A percentile compares a stretch with the other conserved stretches of the same genome.
Evolutionary conservation across 2,888 invertebrate species (phyloP).

Genomic region (Oxyteleia sp.): DNA sequence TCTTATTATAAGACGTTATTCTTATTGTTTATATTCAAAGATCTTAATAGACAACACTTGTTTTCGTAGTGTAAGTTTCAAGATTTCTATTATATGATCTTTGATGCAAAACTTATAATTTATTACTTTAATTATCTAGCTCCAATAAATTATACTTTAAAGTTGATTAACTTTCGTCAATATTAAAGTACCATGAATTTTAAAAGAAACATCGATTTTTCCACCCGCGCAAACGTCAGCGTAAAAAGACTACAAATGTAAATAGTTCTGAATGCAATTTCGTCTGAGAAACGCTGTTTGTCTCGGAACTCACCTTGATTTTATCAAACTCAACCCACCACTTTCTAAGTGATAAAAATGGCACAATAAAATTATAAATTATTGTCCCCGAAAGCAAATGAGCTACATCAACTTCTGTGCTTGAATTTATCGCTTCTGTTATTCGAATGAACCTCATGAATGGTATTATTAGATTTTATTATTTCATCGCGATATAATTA

Average conservation of each 20-base stretch:
- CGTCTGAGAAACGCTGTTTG: neutral
- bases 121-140: too few species aligned
- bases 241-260: neutral
- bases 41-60: too few species aligned
- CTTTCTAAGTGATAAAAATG: constrained; percentile 6
- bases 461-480: neutral
- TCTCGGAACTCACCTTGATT: neutral
- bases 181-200: neutral
- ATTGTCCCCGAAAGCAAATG: constrained; percentile 1
- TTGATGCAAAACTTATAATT: too few species aligned
- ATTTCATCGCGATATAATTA: neutral
- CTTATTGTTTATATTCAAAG: too few species aligned
- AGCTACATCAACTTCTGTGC: neutral
- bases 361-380: constrained; percentile 4
- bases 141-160: neutral
- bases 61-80: too few species aligned
- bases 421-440: neutral
- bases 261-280: neutral
- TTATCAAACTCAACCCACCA: neutral
- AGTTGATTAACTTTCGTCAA: neutral
- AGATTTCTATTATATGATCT: too few species aligned
- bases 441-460: neutral
- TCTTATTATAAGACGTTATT: too few species aligned
- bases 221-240: neutral
- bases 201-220: constrained; percentile 2